Evolutionary conservation across 2,888 invertebrate genomes (phyloP).

Genomic region (Pteria penguin): DNA sequence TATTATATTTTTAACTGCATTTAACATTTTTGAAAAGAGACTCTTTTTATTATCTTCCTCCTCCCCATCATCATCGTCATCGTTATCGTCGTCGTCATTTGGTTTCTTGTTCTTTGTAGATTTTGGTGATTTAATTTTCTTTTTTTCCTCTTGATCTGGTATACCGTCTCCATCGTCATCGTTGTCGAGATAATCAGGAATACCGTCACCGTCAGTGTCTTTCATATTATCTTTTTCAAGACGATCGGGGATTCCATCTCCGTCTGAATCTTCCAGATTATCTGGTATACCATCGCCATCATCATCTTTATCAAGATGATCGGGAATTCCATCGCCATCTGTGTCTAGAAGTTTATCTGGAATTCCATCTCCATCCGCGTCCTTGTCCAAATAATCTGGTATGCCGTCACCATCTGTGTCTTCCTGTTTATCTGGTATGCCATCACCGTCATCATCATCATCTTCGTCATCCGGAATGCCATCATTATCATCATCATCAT

Average conservation of each 20-base stretch:
- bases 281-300: conserved; percentile 73
- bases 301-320: conserved; percentile 64
- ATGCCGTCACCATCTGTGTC: conserved; percentile 74
- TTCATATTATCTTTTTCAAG: conserved; percentile 58
- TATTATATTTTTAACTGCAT: conserved; percentile 59
- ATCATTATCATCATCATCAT: conserved; percentile 67
- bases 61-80: conserved; percentile 42
- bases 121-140: background rate
- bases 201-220: conserved; percentile 64
- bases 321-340: conserved; percentile 58
- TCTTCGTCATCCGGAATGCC: conserved; percentile 74
- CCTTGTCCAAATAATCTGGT: conserved; percentile 68
- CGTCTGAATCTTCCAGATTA: conserved; percentile 46
- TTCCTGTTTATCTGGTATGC: conserved; percentile 68
- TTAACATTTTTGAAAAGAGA: conserved; percentile 58
- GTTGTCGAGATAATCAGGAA: conserved; percentile 57
- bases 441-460: conserved; percentile 70
- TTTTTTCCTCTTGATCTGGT: conserved; percentile 62
- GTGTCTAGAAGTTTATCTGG: conserved; percentile 60
- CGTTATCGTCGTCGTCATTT: conserved; percentile 8
- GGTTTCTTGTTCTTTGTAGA: conserved; percentile 11
- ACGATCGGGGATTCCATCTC: conserved; percentile 68
- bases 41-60: conserved; percentile 29
- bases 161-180: conserved; percentile 73
- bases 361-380: conserved; percentile 72